Evolutionary conservation across 2,797 vertebrate species (phyloP).

Genomic region (Podarcis siculus): DNA sequence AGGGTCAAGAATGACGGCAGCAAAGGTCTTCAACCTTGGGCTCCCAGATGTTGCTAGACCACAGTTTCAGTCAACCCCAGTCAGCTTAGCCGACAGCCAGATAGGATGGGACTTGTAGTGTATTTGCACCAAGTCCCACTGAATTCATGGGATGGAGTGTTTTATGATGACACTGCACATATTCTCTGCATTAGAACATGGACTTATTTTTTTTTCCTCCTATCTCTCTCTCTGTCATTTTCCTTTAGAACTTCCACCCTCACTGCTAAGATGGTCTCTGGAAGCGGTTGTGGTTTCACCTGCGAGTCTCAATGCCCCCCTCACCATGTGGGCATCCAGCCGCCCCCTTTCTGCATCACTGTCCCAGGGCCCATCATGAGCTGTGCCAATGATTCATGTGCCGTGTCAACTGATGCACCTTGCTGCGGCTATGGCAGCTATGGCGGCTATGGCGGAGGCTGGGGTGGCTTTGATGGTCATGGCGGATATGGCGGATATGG

Average conservation of each 20-base stretch:
- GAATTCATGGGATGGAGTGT: neutral
- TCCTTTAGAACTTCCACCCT: neutral
- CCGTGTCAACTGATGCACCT: neutral
- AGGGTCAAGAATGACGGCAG: too few relatives aligned
- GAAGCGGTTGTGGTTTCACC: neutral
- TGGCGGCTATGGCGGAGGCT: neutral
- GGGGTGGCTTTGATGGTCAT: neutral
- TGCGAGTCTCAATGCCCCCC: neutral
- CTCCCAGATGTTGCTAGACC: too few relatives aligned
- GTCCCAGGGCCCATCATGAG: neutral
- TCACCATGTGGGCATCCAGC: neutral
- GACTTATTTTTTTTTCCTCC: neutral
- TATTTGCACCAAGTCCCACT: neutral
- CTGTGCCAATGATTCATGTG: neutral
- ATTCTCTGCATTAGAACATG: neutral
- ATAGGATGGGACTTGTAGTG: too few relatives aligned
- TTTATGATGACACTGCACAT: neutral
- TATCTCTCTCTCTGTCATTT: neutral
- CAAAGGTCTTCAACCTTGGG: too few relatives aligned
- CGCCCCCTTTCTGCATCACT: neutral
- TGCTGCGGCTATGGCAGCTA: neutral
- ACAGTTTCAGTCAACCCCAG: too few relatives aligned
- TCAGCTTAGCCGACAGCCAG: too few relatives aligned
- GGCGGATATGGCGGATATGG: neutral
- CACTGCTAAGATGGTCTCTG: neutral